Percentiles rank a stretch among this genome's conserved stretches.
These are phyloP conservation scores for Diplodus sargus DNA, from an alignment of 2,797 vertebrate species.

Conservation along the genomic window DNA sequence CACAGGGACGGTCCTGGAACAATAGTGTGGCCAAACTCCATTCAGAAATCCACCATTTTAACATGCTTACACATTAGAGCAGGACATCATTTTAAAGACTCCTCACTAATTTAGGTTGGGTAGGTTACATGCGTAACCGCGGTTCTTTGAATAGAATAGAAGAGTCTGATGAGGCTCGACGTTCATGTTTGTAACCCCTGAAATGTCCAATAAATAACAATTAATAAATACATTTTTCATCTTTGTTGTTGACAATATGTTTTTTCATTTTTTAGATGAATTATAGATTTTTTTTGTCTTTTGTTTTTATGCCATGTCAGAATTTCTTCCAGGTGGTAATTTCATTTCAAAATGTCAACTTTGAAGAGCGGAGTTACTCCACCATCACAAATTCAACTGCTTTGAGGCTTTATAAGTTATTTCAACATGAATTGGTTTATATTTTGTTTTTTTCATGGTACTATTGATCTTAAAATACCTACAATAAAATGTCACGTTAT, in stretches of 20 bases:
- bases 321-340: neutral
- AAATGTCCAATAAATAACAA: neutral
- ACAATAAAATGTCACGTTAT: neutral
- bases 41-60: constrained; percentile 31
- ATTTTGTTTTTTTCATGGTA: neutral
- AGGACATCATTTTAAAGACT: neutral
- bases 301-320: neutral
- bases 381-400: neutral
- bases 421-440: neutral
- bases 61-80: neutral
- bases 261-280: neutral
- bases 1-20: constrained; percentile 2
- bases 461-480: neutral
- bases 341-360: neutral
- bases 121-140: neutral
- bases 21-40: constrained; percentile 42
- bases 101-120: neutral
- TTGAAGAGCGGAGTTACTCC: neutral
- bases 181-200: neutral
- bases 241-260: no score
- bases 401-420: neutral
- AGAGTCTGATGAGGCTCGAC: neutral
- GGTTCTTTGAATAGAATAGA: neutral
- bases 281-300: neutral
- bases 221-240: neutral